Conservation (phyloP, 2,797 vertebrate genomes). For the Myotis daubentonii region DNA sequence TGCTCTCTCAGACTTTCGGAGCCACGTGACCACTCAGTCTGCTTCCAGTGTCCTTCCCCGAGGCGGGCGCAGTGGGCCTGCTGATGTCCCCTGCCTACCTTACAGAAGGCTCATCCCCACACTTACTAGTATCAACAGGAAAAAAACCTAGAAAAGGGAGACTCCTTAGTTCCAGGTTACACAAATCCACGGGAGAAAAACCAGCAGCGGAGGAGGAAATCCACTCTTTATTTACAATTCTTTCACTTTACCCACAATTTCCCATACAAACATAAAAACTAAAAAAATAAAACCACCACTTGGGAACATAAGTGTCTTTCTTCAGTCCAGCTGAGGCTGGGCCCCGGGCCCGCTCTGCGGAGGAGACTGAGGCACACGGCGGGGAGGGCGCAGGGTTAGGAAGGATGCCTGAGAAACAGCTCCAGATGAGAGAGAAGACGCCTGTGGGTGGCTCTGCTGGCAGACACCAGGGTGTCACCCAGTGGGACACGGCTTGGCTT, state of each 20-base stretch:
- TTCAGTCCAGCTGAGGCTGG: conserved; percentile 46
- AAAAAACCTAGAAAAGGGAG: neutral
- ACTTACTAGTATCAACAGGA: neutral
- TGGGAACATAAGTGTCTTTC: conserved; percentile 74
- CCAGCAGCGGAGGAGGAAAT: conserved; percentile 67
- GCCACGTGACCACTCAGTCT: neutral
- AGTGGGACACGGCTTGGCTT: neutral
- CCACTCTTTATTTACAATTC: conserved; percentile 79
- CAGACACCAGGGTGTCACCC: conserved; percentile 57
- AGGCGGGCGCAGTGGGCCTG: accelerated
- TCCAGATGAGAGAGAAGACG: conserved; percentile 18
- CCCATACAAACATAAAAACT: conserved; percentile 77
- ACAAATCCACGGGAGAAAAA: neutral
- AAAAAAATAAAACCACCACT: conserved; percentile 80
- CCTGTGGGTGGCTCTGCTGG: conserved; percentile 64
- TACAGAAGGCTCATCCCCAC: neutral
- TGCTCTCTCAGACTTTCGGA: neutral
- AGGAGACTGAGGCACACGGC: conserved; percentile 65
- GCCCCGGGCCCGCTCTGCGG: neutral
- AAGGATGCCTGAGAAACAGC: conserved; percentile 73
- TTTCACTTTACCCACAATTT: conserved; percentile 75
- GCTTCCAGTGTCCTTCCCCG: neutral
- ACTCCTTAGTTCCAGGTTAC: neutral
- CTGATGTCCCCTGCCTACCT: neutral
- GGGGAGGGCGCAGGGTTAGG: neutral